A percentile compares a stretch with the other conserved stretches of the same genome.
Evolutionary conservation across 2,797 vertebrate species (phyloP).

Genomic region (Micromesistius poutassou): DNA sequence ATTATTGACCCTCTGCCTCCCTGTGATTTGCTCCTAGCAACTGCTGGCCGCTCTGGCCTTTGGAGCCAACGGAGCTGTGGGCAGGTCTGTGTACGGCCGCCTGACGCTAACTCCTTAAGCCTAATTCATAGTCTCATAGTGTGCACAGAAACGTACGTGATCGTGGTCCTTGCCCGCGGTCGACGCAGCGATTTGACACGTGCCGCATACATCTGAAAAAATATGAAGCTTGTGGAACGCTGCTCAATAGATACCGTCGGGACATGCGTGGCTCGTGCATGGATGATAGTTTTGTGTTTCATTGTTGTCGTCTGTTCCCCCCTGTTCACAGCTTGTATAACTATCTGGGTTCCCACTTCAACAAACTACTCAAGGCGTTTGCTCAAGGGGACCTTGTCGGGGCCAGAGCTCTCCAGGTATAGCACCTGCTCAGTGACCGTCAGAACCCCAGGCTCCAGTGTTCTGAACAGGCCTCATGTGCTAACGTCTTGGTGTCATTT

Average conservation of each 20-base stretch:
- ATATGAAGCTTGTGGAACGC: too few species aligned
- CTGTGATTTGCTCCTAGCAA: conserved; percentile 59
- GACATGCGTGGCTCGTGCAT: background rate
- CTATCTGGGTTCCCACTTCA: conserved; percentile 78
- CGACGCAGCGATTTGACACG: too few species aligned
- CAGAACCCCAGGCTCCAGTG: background rate
- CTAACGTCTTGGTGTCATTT: conserved; percentile 16
- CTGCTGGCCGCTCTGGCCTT: conserved; percentile 66
- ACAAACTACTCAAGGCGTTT: conserved; percentile 79
- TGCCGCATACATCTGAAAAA: too few species aligned
- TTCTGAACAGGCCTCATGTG: background rate
- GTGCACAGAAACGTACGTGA: too few species aligned
- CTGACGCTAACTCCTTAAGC: background rate
- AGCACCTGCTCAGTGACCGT: background rate
- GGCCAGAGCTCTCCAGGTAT: conserved; percentile 84
- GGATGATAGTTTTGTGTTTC: background rate
- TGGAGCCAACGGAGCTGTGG: conserved; percentile 72
- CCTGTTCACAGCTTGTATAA: conserved; percentile 85
- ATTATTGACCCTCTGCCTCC: background rate
- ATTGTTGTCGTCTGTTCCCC: background rate
- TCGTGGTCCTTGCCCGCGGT: too few species aligned
- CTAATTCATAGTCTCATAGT: background rate
- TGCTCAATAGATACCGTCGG: too few species aligned
- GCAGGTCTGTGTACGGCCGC: conserved; percentile 63
- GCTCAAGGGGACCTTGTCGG: conserved; percentile 67